These are phyloP conservation scores for Trachelus stipa DNA, from an alignment of 2,888 invertebrate species.

Conservation along the genomic window DNA sequence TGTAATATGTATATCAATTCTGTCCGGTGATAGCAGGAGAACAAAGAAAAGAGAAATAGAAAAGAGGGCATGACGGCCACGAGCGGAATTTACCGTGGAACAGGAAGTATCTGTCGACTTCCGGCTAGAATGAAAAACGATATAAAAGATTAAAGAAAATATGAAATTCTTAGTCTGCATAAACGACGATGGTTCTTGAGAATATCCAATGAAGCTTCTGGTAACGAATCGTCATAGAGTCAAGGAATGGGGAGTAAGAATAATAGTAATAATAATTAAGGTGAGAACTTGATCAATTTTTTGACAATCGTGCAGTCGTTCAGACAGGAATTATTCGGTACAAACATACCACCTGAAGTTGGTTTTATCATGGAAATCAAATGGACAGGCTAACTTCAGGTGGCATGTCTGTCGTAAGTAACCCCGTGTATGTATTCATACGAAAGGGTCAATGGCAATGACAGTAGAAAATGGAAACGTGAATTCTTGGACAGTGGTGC, in stretches of 20 bases:
- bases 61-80: neutral
- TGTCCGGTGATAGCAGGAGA: neutral
- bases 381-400: neutral
- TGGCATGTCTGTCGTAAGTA: neutral
- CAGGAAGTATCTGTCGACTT: neutral
- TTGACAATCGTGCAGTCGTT: neutral
- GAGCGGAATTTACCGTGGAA: neutral
- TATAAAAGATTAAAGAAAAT: neutral
- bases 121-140: neutral
- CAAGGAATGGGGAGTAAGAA: neutral
- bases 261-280: neutral
- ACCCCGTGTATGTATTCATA: neutral
- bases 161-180: neutral
- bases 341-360: neutral
- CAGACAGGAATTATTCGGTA: neutral
- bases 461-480: neutral
- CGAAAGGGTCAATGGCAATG: neutral
- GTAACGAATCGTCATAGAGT: neutral
- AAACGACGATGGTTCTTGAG: neutral
- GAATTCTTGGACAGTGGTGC: neutral
- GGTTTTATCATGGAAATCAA: neutral
- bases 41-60: neutral
- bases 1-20: neutral
- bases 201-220: neutral
- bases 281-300: neutral